phyloP scores from a whole-genome alignment of 2,797 vertebrate genomes.

The Otolemur crassicaudatus region DNA sequence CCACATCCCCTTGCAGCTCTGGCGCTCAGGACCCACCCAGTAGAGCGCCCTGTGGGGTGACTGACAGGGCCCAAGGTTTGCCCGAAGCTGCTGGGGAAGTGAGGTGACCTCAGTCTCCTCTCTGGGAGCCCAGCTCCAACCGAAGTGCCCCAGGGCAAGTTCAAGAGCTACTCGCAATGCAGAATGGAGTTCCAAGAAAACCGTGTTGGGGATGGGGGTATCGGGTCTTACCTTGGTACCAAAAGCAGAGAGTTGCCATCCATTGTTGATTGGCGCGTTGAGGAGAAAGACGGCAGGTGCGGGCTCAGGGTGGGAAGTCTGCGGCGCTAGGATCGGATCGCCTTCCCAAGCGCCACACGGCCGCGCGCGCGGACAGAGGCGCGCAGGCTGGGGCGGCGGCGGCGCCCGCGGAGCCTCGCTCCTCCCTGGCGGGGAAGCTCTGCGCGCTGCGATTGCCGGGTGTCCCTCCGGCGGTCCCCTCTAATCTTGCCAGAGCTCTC shows the following conservation, averaged over 20 bases:
- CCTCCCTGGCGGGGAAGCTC: conserved; percentile 21
- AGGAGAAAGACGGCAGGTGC: conserved; percentile 1
- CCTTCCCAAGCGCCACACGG: not conserved
- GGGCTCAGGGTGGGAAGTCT: not conserved
- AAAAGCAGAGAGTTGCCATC: conserved; percentile 66
- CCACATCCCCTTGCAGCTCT: fast-evolving
- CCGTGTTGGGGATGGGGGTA: not conserved
- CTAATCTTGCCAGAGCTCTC: not conserved
- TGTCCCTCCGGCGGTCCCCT: not conserved
- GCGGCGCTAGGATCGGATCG: not conserved
- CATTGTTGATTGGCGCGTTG: conserved; percentile 46
- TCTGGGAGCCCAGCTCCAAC: not conserved
- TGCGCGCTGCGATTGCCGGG: not conserved
- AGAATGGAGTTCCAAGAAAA: not conserved
- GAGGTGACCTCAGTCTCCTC: not conserved
- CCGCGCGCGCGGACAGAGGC: not conserved
- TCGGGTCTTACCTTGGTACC: conserved; percentile 61
- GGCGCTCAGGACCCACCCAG: conserved; percentile 36
- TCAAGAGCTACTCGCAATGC: not conserved
- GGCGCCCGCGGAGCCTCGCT: not conserved
- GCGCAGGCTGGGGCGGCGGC: not conserved
- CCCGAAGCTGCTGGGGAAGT: not conserved
- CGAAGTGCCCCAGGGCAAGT: not conserved
- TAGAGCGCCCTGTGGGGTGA: not conserved
- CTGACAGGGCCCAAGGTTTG: fast-evolving